Evolutionary conservation across 2,113 vertebrate species (phyloP).

Genomic region (Hyperopisus bebe): DNA sequence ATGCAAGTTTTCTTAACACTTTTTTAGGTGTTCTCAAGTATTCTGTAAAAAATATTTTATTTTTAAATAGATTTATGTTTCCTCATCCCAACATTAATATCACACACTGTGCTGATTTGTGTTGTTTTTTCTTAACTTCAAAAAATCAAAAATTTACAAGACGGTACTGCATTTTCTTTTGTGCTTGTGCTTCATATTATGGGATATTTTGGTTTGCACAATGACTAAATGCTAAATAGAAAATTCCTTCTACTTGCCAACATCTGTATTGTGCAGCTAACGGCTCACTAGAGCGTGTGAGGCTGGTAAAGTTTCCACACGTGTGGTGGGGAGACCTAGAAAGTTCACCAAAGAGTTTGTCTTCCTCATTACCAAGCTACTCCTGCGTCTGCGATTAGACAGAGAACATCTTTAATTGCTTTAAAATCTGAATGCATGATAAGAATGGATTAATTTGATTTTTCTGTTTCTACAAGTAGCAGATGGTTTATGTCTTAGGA

Average conservation of each 20-base stretch:
- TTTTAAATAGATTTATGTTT: constrained; percentile 14
- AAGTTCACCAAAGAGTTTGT: constrained; percentile 99
- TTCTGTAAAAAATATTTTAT: constrained; percentile 53
- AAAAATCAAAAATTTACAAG: constrained; percentile 57
- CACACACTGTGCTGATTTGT: constrained; percentile 59
- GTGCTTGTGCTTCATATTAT: constrained; percentile 62
- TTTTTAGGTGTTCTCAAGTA: constrained; percentile 50
- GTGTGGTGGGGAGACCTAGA: constrained; percentile 91
- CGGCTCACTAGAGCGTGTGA: constrained; percentile 95
- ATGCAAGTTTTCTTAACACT: background rate
- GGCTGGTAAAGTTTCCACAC: constrained; percentile 99
- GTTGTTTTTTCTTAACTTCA: constrained; percentile 55
- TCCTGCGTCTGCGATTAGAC: constrained; percentile 98
- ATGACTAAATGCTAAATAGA: constrained; percentile 78
- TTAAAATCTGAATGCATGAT: constrained; percentile 99
- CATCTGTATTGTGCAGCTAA: constrained; percentile 98
- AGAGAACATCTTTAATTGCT: constrained; percentile 99
- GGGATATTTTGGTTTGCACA: constrained; percentile 66
- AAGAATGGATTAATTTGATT: constrained; percentile 99
- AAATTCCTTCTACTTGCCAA: constrained; percentile 72
- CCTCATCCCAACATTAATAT: constrained; percentile 60
- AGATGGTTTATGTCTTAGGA: constrained; percentile 99
- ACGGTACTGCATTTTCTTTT: constrained; percentile 65
- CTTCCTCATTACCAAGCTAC: constrained; percentile 96
- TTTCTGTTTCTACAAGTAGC: constrained; percentile 99